phyloP scores from a whole-genome alignment of 2,797 vertebrate genomes.

The Pachyuromys duprasi region DNA sequence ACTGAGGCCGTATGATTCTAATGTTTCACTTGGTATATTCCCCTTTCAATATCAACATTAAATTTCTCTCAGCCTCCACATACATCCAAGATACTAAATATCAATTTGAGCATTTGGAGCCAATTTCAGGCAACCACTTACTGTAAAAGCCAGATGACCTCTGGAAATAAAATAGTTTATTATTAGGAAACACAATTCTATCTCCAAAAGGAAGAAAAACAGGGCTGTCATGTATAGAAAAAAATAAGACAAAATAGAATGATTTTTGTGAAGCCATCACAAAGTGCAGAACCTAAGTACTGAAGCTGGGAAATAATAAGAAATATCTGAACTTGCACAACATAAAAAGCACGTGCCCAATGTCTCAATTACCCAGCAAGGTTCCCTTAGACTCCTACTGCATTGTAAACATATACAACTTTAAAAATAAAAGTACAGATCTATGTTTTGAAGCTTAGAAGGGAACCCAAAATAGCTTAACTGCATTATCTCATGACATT shows the following conservation, averaged over 20 bases:
- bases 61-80: background rate
- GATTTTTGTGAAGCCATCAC: background rate
- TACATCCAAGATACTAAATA: background rate
- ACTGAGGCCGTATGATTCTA: background rate
- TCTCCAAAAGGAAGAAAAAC: background rate
- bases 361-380: background rate
- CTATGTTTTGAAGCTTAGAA: conserved; percentile 47
- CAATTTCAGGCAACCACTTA: background rate
- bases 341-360: background rate
- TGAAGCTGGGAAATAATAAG: background rate
- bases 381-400: background rate
- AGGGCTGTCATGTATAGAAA: background rate
- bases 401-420: background rate
- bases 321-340: background rate
- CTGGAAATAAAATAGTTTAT: background rate
- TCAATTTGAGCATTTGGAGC: background rate
- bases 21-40: background rate
- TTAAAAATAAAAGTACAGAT: background rate
- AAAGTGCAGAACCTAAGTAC: background rate
- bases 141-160: background rate
- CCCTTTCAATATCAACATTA: conserved; percentile 1
- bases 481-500: conserved; percentile 61
- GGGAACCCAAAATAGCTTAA: conserved; percentile 28
- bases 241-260: background rate
- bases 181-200: background rate